These are phyloP conservation scores for Drosophila niveifrons DNA, from an alignment of 2,888 invertebrate species.

Conservation along the genomic window DNA sequence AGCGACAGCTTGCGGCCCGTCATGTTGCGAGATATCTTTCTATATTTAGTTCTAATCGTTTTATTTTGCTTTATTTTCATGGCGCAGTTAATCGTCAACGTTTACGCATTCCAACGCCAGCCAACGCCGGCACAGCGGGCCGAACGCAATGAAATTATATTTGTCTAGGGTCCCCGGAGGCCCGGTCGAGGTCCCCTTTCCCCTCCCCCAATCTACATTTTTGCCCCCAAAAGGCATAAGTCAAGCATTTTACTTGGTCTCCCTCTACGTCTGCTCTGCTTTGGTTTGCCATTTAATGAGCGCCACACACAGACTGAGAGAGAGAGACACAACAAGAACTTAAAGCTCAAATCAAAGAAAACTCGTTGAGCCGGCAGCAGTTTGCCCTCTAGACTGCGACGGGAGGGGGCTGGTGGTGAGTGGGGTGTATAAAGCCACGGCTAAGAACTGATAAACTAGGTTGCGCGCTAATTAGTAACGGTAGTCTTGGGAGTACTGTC, in stretches of 20 bases:
- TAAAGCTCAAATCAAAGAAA: slow-evolving; percentile 58
- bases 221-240: slow-evolving; percentile 35
- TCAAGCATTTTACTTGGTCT: slow-evolving; percentile 26
- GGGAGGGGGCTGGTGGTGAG: too few species aligned
- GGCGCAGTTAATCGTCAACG: slow-evolving; percentile 85
- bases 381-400: neutral
- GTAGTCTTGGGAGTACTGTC: slow-evolving; percentile 65
- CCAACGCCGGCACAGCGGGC: slow-evolving; percentile 80
- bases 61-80: slow-evolving; percentile 85
- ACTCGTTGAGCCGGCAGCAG: slow-evolving; percentile 25
- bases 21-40: slow-evolving; percentile 85
- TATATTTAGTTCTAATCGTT: slow-evolving; percentile 84
- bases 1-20: slow-evolving; percentile 54
- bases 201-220: too few species aligned
- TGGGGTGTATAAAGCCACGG: slow-evolving; percentile 33
- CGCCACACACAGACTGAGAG: neutral
- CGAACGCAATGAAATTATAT: slow-evolving; percentile 83
- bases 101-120: slow-evolving; percentile 84
- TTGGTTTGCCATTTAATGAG: slow-evolving; percentile 47
- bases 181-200: neutral
- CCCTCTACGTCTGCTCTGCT: neutral
- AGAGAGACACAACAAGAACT: slow-evolving; percentile 31
- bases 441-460: slow-evolving; percentile 78
- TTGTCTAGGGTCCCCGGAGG: slow-evolving; percentile 66
- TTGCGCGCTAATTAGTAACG: slow-evolving; percentile 77